These are phyloP conservation scores for Drosophila melanogaster DNA, from an alignment of 1,140 invertebrate genomes.

Conservation along the genomic window DNA sequence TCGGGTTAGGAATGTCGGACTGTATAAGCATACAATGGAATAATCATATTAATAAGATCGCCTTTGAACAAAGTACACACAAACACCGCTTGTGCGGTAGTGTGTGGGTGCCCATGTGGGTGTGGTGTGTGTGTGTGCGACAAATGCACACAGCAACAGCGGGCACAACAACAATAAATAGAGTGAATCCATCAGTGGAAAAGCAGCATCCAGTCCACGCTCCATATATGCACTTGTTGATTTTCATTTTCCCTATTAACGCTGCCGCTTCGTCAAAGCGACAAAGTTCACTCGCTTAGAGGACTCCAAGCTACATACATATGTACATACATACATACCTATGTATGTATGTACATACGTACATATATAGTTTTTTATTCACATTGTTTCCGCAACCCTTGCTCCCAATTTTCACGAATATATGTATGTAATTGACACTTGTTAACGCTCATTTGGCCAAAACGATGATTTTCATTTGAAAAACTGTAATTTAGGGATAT, in stretches of 20 bases:
- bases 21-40: slow-evolving; percentile 56
- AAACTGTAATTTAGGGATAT: too few relatives aligned
- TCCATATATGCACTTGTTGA: slow-evolving; percentile 33
- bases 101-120: slow-evolving; percentile 27
- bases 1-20: slow-evolving; percentile 60
- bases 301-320: slow-evolving; percentile 2
- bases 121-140: slow-evolving; percentile 28
- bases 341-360: not conserved
- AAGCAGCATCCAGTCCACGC: slow-evolving; percentile 33
- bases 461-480: not conserved
- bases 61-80: slow-evolving; percentile 70
- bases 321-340: not conserved
- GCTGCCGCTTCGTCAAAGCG: slow-evolving; percentile 24
- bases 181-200: slow-evolving; percentile 72
- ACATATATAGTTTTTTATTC: not conserved
- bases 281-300: slow-evolving; percentile 35
- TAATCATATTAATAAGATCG: slow-evolving; percentile 74
- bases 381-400: slow-evolving; percentile 17
- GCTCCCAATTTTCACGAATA: slow-evolving; percentile 15
- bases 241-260: slow-evolving; percentile 61
- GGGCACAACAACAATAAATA: slow-evolving; percentile 55
- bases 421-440: slow-evolving; percentile 9
- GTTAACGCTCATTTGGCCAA: slow-evolving; percentile 17
- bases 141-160: slow-evolving; percentile 67
- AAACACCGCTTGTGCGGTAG: slow-evolving; percentile 5